These are phyloP conservation scores for Chitala chitala DNA, from an alignment of 2,113 vertebrate species.

Conservation along the genomic window DNA sequence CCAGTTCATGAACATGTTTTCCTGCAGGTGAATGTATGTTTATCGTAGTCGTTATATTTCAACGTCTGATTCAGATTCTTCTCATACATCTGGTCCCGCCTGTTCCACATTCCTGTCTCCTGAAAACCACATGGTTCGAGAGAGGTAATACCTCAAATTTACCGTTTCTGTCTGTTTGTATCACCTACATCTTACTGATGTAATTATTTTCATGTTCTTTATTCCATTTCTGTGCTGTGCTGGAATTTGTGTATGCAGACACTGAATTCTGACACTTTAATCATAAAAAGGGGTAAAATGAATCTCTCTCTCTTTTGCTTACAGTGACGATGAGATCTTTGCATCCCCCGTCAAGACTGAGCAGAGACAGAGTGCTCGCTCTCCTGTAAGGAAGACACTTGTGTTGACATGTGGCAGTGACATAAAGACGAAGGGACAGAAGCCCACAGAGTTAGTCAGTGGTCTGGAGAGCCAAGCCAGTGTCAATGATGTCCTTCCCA, in stretches of 20 bases:
- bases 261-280: too few relatives aligned
- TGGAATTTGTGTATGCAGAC: neutral
- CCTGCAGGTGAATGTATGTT: neutral
- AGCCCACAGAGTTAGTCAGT: neutral
- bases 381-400: constrained; percentile 23
- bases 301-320: constrained; percentile 17
- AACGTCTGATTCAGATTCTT: constrained; percentile 50
- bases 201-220: too few relatives aligned
- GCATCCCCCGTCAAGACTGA: constrained; percentile 41
- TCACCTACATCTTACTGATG: neutral
- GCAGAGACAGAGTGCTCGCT: constrained; percentile 37
- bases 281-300: neutral
- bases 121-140: constrained; percentile 51
- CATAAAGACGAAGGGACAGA: constrained; percentile 25
- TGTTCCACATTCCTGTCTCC: constrained; percentile 58
- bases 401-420: constrained; percentile 31
- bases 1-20: neutral
- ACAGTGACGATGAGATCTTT: constrained; percentile 60
- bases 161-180: neutral
- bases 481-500: neutral
- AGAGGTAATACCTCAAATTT: constrained; percentile 53
- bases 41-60: constrained; percentile 4
- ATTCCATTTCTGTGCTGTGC: too few relatives aligned
- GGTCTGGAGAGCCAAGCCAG: neutral
- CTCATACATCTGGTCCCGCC: constrained; percentile 40